Evolutionary conservation across 1,140 invertebrate species (phyloP).

Genomic region (Drosophila takahashii): DNA sequence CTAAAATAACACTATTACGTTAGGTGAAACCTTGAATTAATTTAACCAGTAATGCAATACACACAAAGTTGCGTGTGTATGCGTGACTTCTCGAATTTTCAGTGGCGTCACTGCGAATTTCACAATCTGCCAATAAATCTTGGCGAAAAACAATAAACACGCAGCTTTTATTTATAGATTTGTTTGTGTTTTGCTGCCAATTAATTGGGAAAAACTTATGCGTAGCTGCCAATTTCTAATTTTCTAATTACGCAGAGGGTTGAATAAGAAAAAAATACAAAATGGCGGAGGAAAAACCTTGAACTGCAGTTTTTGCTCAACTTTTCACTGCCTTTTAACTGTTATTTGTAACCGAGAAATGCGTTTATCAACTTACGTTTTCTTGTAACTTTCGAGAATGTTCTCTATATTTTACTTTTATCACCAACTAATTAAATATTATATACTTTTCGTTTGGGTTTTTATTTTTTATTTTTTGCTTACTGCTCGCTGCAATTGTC

Average conservation of each 20-base stretch:
- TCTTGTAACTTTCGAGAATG: neutral
- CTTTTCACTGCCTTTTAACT: neutral
- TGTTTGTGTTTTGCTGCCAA: slow-evolving; percentile 23
- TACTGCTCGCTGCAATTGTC: slow-evolving; percentile 10
- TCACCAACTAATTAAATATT: slow-evolving; percentile 19
- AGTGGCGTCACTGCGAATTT: slow-evolving; percentile 27
- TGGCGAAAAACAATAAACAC: slow-evolving; percentile 15
- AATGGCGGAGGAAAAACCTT: slow-evolving; percentile 30
- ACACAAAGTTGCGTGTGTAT: neutral
- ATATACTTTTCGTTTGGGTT: neutral
- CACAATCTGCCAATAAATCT: slow-evolving; percentile 22
- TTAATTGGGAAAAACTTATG: slow-evolving; percentile 7
- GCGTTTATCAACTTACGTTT: slow-evolving; percentile 14
- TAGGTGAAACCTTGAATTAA: neutral
- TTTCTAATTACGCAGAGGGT: slow-evolving; percentile 21
- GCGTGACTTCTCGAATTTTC: slow-evolving; percentile 19
- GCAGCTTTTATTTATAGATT: slow-evolving; percentile 27
- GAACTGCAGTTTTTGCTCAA: neutral
- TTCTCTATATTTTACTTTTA: neutral
- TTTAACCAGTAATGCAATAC: neutral
- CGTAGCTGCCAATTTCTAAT: slow-evolving; percentile 25
- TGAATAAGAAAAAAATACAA: slow-evolving; percentile 29
- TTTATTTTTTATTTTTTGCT: neutral
- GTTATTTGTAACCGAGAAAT: too few species aligned
- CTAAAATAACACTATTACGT: neutral